Evolutionary conservation across 2,888 invertebrate genomes (phyloP).

Genomic region (Machimus rusticus): DNA sequence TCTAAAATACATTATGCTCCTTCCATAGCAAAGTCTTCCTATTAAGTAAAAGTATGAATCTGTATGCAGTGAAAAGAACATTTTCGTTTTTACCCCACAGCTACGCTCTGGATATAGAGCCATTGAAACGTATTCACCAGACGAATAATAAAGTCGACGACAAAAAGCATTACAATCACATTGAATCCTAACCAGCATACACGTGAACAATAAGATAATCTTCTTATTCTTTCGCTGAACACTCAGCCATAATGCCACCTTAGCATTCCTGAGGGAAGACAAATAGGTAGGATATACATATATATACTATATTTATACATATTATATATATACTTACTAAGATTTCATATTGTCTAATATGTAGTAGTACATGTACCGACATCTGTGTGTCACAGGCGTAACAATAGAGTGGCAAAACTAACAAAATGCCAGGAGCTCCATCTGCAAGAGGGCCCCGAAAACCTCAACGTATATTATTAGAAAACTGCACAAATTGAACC

Average conservation of each 20-base stretch:
- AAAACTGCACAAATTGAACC: no score
- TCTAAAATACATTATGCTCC: neutral
- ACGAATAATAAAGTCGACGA: neutral
- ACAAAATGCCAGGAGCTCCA: no score
- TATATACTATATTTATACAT: no score
- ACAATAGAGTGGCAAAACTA: no score
- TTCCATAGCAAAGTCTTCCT: neutral
- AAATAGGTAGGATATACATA: neutral
- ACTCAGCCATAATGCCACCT: conserved; percentile 19
- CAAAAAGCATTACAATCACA: conserved; percentile 3
- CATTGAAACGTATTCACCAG: conserved; percentile 6
- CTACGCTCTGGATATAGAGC: neutral
- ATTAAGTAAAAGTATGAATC: neutral
- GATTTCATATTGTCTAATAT: neutral
- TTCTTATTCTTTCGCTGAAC: conserved; percentile 32
- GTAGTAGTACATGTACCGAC: no score
- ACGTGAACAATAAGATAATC: conserved; percentile 30
- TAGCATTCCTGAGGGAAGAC: neutral
- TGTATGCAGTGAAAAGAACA: neutral
- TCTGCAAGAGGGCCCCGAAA: no score
- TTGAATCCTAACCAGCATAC: neutral
- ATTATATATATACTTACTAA: neutral
- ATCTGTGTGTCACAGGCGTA: no score
- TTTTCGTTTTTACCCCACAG: neutral
- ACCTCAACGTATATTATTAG: no score